Conservation (phyloP, 1,140 invertebrate species). For the Bombyx mandarina region DNA sequence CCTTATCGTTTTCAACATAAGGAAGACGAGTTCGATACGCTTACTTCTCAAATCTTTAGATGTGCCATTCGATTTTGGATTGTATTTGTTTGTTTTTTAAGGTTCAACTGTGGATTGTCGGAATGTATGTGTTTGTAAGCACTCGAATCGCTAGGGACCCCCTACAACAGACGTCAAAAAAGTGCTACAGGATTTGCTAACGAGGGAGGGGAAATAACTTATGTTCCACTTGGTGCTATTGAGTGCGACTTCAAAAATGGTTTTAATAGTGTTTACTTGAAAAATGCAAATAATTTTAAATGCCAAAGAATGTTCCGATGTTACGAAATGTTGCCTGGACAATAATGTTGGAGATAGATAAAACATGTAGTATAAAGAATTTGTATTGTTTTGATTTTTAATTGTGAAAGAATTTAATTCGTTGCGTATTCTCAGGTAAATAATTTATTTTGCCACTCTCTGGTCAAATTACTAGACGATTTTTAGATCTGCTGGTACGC, state of each 20-base stretch:
- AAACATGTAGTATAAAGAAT: too few relatives aligned
- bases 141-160: slow-evolving; percentile 43
- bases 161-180: slow-evolving; percentile 60
- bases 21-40: slow-evolving; percentile 11
- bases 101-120: slow-evolving; percentile 22
- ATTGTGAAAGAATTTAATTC: too few relatives aligned
- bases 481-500: too few relatives aligned
- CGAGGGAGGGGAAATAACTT: slow-evolving; percentile 46
- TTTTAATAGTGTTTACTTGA: too few relatives aligned
- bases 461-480: too few relatives aligned
- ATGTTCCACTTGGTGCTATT: slow-evolving; percentile 31
- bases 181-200: slow-evolving; percentile 53
- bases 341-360: too few relatives aligned
- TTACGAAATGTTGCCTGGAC: too few relatives aligned
- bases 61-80: slow-evolving; percentile 23
- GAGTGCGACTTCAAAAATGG: not conserved
- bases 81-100: slow-evolving; percentile 22
- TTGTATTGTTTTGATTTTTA: too few relatives aligned
- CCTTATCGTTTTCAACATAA: slow-evolving; percentile 19
- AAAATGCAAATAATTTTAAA: too few relatives aligned
- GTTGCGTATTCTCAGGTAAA: too few relatives aligned
- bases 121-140: slow-evolving; percentile 23
- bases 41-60: slow-evolving; percentile 3
- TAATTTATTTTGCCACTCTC: too few relatives aligned
- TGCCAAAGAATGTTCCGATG: too few relatives aligned